These are phyloP conservation scores for Tyrophagus putrescentiae DNA, from an alignment of 1,140 invertebrate genomes.

Conservation along the genomic window DNA sequence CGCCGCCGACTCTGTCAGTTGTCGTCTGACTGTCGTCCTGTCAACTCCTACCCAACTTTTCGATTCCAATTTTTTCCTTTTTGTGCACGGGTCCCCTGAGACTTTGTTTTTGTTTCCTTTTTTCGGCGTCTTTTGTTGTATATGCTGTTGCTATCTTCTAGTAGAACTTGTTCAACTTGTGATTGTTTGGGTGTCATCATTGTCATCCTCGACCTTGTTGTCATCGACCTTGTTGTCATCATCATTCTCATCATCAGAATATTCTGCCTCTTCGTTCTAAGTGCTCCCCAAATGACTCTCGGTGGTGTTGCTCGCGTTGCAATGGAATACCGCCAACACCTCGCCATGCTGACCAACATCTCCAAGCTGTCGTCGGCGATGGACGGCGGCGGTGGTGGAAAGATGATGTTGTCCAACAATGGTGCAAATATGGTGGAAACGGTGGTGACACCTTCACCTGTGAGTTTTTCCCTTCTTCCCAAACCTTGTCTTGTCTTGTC, in stretches of 20 bases:
- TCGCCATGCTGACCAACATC: background rate
- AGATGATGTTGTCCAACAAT: background rate
- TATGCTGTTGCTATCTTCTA: background rate
- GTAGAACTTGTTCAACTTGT: background rate
- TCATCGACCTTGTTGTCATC: background rate
- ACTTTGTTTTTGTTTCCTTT: background rate
- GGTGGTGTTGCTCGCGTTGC: conserved; percentile 9
- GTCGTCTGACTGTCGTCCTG: no score
- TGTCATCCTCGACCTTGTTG: background rate
- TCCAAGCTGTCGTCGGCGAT: background rate
- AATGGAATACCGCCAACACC: conserved; percentile 17
- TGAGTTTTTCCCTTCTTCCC: background rate
- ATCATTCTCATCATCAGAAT: no score
- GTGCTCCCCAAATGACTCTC: conserved; percentile 15
- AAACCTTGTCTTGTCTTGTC: background rate
- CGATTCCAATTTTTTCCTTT: background rate
- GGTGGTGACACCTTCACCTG: background rate
- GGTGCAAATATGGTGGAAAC: background rate
- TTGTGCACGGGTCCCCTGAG: background rate
- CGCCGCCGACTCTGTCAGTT: no score
- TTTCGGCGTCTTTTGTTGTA: no score
- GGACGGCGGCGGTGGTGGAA: background rate
- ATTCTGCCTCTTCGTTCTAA: background rate
- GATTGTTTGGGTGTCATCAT: background rate
- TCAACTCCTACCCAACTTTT: background rate